Evolutionary conservation across 2,113 vertebrate species (phyloP), one percentile per base, ranked within the genome.

Genomic region (Phrynocephalus versicolor): DNA sequence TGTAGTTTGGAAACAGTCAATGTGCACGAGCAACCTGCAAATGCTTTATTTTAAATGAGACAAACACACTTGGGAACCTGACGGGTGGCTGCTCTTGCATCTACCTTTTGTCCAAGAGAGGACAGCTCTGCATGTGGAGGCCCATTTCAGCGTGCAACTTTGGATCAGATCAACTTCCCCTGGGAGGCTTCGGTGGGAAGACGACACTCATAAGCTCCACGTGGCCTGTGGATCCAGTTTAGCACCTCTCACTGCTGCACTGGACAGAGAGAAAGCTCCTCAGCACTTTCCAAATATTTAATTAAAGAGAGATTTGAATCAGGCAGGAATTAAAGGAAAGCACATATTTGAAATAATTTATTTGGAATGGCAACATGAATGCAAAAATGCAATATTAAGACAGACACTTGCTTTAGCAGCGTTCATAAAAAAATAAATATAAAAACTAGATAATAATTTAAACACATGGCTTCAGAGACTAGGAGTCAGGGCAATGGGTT

Each of bases 341-440:
- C 33, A 19, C 74, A 75, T 19, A 75, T 64, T 75, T 83, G 57
- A 84, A 88, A 86, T 85, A 15, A 85, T 97, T 97, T 97, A 96
- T 96, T 96, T 89, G 94, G 95, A 94, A 95, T 94, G 96, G 88
- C 89, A 93, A 94, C 87, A 81, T 64, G 71, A 91, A 85, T 94
- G 93, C 88, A 96, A 95, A 85, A 35, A 95, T 94, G 94, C 90
- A 93, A 94, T 94, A 95, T 95, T 94, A 96, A 95, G 93, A 94
- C 91, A 81, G 83, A 88, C 83, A 89, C 83, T 85, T 75, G 37
- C 37, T 75, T 83, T 45, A 93, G 92, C 89, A 89, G 96, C 94
- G 95, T 96, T 97, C 97, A 96, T 96, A 95, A 93, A 96, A n/a
- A 80, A 98, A 98, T 99, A 99, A 98, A 99, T 98, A 99, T 95